A percentile compares a stretch with the other conserved stretches of the same genome.
Evolutionary conservation across 2,888 invertebrate genomes (phyloP).

Genomic region (Phaedon cochleariae): DNA sequence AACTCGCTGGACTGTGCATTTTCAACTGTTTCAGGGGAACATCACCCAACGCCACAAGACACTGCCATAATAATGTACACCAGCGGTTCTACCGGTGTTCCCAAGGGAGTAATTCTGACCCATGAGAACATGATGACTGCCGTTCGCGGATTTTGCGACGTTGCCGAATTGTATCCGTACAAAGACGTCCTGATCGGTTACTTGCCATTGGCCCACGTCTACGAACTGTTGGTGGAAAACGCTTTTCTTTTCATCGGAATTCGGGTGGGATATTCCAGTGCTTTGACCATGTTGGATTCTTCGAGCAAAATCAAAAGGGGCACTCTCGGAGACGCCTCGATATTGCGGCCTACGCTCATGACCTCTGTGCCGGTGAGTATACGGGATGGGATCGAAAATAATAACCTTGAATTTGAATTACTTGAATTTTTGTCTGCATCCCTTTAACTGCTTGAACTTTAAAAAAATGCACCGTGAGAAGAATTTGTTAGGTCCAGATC

Average conservation of each 20-base stretch:
- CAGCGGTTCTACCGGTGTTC: slow-evolving; percentile 95
- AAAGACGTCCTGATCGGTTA: slow-evolving; percentile 93
- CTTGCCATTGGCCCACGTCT: slow-evolving; percentile 95
- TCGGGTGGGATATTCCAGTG: slow-evolving; percentile 95
- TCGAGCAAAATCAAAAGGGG: slow-evolving; percentile 97
- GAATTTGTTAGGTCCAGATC: too few species aligned
- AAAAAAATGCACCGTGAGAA: too few species aligned
- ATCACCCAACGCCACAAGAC: slow-evolving; percentile 75
- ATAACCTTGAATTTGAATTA: too few species aligned
- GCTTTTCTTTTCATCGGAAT: slow-evolving; percentile 86
- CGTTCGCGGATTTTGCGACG: slow-evolving; percentile 76
- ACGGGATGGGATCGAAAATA: too few species aligned
- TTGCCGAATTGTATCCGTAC: slow-evolving; percentile 71
- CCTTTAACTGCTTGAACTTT: too few species aligned
- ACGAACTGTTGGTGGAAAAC: slow-evolving; percentile 92
- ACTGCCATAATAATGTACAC: slow-evolving; percentile 99
- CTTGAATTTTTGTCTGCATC: too few species aligned
- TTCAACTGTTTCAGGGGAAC: slow-evolving; percentile 30
- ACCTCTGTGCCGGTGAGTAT: slow-evolving; percentile 90
- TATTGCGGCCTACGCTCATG: slow-evolving; percentile 91
- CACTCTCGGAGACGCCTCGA: slow-evolving; percentile 91
- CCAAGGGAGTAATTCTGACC: slow-evolving; percentile 87
- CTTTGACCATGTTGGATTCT: slow-evolving; percentile 89
- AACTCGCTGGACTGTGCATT: too few species aligned
- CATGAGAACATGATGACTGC: slow-evolving; percentile 78